Base-by-base conservation (phyloP, 2,113 vertebrate species). In the Rissa tridactyla region DNA sequence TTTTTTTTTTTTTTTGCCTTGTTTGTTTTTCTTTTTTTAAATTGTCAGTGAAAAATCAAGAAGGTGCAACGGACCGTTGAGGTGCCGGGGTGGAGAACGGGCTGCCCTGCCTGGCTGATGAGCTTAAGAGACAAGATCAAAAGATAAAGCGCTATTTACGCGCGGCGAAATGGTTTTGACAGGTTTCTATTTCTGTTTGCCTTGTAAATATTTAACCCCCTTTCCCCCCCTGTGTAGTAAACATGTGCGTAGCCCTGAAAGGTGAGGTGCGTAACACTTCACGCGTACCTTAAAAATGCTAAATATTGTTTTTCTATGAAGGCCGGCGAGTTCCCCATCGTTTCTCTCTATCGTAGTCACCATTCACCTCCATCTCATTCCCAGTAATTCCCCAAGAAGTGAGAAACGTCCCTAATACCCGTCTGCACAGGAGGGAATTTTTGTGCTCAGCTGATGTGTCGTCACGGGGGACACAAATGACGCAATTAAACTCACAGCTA, bases 401-500 rank as follows among this genome's bases (percentile, higher is more conserved):
- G 47, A 42, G 62, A 51, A 51, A 51, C 34, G 13, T 7, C 49
- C 77, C 47, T 9, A 11, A 32, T 15, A 2, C 1, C 7, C 13
- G 16, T 22, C 29, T 40, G 46, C 34, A 11, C 15, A 22, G 58
- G 62, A 29, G n/a, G 40, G 17, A 16, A 4, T 18, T 32, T 20
- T 13, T 68, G 25, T n/a, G 60, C 54, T 47, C 0, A 0, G 54
- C 2, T 61, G 60, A 4, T 10, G 2, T 0, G 23, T 13, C 34
- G 25, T 61, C 13, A 22, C 9, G 26, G 58, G 34, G 12, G 51
- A 11, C 6, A 10, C 1, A 6, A 68, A 23, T 81, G 19, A 11
- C 0, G 0, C 1, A 1, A 19, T 36, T 32, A 17, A 51, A 29
- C 58, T 20, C 13, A 10, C 11, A 23, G 38, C 15, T 38, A 2